Evolutionary conservation across 2,797 vertebrate species (phyloP).

Genomic region (Sebastes aleutianus): DNA sequence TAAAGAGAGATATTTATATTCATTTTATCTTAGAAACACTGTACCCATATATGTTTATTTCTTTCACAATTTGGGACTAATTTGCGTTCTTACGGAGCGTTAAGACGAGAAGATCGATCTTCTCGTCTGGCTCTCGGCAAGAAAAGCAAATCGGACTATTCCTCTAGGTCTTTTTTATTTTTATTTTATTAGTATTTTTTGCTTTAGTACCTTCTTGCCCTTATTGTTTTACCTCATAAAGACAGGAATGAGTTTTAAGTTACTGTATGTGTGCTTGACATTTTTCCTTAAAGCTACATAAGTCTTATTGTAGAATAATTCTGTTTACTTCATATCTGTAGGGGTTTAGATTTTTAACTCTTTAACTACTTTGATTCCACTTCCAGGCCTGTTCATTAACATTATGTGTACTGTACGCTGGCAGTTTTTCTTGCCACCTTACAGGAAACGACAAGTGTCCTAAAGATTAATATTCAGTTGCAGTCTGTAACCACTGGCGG

Average conservation of each 20-base stretch:
- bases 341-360: conserved; percentile 21
- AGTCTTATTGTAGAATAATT: conserved; percentile 29
- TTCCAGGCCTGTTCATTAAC: conserved; percentile 31
- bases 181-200: background rate
- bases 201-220: conserved; percentile 8
- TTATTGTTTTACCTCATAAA: conserved; percentile 60
- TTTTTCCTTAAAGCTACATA: conserved; percentile 4
- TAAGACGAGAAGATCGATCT: background rate
- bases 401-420: conserved; percentile 19
- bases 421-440: conserved; percentile 14
- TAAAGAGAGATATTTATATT: conserved; percentile 53
- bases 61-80: conserved; percentile 14
- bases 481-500: conserved; percentile 61
- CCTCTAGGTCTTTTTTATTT: background rate
- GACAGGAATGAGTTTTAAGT: conserved; percentile 46
- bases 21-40: conserved; percentile 26
- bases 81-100: background rate
- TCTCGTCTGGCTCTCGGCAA: background rate
- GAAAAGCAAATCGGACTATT: background rate
- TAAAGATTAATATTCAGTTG: conserved; percentile 37
- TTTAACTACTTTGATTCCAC: conserved; percentile 30
- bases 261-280: conserved; percentile 28
- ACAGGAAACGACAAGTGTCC: conserved; percentile 17
- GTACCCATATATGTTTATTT: conserved; percentile 13
- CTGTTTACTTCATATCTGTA: conserved; percentile 34